Evolutionary conservation across 2,888 invertebrate species (phyloP), one percentile per base, ranked within the genome.

Genomic region (Suillia variegata): DNA sequence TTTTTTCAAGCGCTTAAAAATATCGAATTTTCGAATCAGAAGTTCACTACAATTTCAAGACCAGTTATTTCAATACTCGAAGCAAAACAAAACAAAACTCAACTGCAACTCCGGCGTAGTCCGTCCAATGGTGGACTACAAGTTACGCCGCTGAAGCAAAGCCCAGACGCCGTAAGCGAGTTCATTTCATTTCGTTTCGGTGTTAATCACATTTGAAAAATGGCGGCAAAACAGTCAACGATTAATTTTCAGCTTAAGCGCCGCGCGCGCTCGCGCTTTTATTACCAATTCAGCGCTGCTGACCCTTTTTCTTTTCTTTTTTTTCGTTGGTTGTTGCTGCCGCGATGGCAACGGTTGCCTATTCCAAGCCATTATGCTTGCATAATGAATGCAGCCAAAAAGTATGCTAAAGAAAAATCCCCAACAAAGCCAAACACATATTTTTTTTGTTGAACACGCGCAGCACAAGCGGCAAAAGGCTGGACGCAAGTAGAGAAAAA

Each of bases 151-250:
- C 26, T 38, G 6, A 8, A n/a, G 38, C 38, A n/a, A 38, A 31
- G 6, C 31, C 38, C 38, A 38, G 15, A 5, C 10, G 13, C 38
- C 10, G 2, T 42, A 21, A 20, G 50, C 18, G 10, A 48, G 53
- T 60, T 56, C 50, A 67, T 64, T 68, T 69, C n/a, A n/a, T n/a
- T n/a, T n/a, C n/a, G n/a, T n/a, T n/a, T 64, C 51, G 61, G 54
- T 67, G 66, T 70, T 70, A 75, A 74, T 74, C 73, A 70, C 70
- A 66, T 70, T 76, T 76, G 72, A 76, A 70, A 74, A 71, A 77
- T 73, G 66, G 64, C 64, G 68, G 66, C 67, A 54, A 58, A 63
- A 63, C 64, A 64, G 61, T 54, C 65, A 59, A 58, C 75, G 73
- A 76, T 75, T 74, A 75, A 75, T 76, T 75, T 75, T 67, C 64